Evolutionary conservation across 2,888 invertebrate genomes (phyloP), one percentile per base, ranked within the genome.

Genomic region (Drosophila mimica): DNA sequence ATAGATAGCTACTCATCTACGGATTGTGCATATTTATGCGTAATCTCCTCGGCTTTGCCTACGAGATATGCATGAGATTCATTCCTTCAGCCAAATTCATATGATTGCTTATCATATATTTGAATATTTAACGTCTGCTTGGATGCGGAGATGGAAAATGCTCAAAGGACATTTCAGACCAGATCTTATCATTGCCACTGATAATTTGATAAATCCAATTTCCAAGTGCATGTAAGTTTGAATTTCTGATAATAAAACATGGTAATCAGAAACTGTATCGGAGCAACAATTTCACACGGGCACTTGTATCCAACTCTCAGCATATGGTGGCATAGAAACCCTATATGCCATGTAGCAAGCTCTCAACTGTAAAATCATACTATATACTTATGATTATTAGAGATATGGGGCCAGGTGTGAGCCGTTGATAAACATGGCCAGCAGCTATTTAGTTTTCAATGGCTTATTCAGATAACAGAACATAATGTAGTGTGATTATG

Each of bases 31-130:
- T 84, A 82, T 72, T 82, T 82, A 79, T 84, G 63, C 67, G 61
- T 53, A 59, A 67, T 72, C 66, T 76, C 51, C 51, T 66, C 56
- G 40, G 59, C 68, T 79, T 74, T 54, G 40, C 28, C 36, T 63
- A 64, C 68, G 82, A 84, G 82, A 88, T 84, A 83, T 89, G 74
- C 88, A 89, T 75, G 70, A 77, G 66, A 62, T 61, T 64, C 68
- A 34, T 49, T 17, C 46, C 20, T 13, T 57, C 28, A 30, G 17
- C n/a, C 17, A n/a, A 25, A 54, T 52, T 63, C 43, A 57, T 63
- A 61, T 56, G 70, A 70, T 57, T 59, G 72, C 73, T 80, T 72
- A 73, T 80, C 86, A 89, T 83, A 83, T 76, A 74, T 89, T 85
- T 78, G 78, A 83, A 85, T 85, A 88, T 66, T 31, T 49, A 79